These are phyloP conservation scores for Galerucella pusilla DNA, from an alignment of 2,888 invertebrate genomes.

Conservation along the genomic window DNA sequence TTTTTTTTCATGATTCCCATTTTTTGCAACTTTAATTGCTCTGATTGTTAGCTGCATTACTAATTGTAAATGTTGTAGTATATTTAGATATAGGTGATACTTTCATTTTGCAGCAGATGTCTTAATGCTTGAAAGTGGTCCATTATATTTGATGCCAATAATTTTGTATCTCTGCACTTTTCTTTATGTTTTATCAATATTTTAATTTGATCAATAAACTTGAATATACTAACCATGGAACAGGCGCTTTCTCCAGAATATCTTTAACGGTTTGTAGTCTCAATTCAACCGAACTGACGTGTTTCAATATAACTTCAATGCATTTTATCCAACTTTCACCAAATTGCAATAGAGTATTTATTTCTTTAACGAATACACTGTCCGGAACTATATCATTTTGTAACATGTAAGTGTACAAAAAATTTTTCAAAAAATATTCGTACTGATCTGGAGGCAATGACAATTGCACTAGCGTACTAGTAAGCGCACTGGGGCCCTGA, in stretches of 20 bases:
- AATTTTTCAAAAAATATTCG: conserved; percentile 59
- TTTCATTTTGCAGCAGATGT: too few relatives aligned
- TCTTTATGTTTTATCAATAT: too few relatives aligned
- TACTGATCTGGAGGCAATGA: conserved; percentile 54
- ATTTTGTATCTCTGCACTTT: too few relatives aligned
- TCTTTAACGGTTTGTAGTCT: conserved; percentile 53
- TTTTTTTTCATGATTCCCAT: too few relatives aligned
- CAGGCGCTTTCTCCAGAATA: conserved; percentile 52
- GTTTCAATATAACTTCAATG: conserved; percentile 52
- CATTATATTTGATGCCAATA: too few relatives aligned
- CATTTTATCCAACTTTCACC: conserved; percentile 54
- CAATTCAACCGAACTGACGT: conserved; percentile 51
- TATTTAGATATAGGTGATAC: too few relatives aligned
- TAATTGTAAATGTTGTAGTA: too few relatives aligned
- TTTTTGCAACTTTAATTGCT: too few relatives aligned
- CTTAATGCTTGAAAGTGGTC: too few relatives aligned
- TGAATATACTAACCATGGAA: conserved; percentile 53
- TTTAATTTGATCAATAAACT: background rate
- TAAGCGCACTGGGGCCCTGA: conserved; percentile 53
- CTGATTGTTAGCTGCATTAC: too few relatives aligned
- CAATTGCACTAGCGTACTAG: conserved; percentile 51
- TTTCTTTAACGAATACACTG: conserved; percentile 62
- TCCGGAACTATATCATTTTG: conserved; percentile 64
- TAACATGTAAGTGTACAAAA: conserved; percentile 62
- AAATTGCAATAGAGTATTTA: conserved; percentile 59